These are phyloP conservation scores for Mythimna lalbum DNA, from an alignment of 2,888 invertebrate genomes.

Conservation along the genomic window DNA sequence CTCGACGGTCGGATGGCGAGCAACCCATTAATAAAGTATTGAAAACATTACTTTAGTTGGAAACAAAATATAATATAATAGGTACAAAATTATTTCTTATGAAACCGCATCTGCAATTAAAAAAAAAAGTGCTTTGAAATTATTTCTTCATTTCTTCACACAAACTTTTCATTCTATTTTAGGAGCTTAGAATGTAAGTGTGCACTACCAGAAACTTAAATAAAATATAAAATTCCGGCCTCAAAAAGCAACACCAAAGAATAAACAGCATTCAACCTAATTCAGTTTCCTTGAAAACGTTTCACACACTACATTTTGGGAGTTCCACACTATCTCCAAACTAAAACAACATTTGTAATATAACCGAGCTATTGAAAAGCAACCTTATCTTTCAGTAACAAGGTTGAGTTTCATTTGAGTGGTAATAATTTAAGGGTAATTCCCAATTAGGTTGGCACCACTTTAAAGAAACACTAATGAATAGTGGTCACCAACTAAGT, in stretches of 20 bases:
- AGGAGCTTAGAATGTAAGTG: background rate
- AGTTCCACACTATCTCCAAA: constrained; percentile 3
- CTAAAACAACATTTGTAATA: constrained; percentile 6
- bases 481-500: constrained; percentile 33
- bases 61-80: too few species aligned
- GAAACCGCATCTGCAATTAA: too few species aligned
- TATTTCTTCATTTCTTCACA: too few species aligned
- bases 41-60: too few species aligned
- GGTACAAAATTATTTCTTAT: too few species aligned
- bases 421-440: constrained; percentile 9
- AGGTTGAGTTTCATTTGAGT: background rate
- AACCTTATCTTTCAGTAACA: background rate
- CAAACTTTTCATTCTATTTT: background rate
- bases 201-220: background rate
- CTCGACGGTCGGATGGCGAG: too few species aligned
- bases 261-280: constrained; percentile 37
- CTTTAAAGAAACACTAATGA: constrained; percentile 50
- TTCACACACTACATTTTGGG: constrained; percentile 45
- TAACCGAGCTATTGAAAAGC: background rate
- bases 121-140: too few species aligned
- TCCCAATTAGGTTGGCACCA: constrained; percentile 19
- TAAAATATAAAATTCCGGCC: constrained; percentile 24
- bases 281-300: constrained; percentile 48
- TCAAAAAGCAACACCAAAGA: constrained; percentile 28
- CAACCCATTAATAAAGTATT: too few species aligned